phyloP scores from a whole-genome alignment of 2,888 invertebrate genomes.

The Sipha maydis region DNA sequence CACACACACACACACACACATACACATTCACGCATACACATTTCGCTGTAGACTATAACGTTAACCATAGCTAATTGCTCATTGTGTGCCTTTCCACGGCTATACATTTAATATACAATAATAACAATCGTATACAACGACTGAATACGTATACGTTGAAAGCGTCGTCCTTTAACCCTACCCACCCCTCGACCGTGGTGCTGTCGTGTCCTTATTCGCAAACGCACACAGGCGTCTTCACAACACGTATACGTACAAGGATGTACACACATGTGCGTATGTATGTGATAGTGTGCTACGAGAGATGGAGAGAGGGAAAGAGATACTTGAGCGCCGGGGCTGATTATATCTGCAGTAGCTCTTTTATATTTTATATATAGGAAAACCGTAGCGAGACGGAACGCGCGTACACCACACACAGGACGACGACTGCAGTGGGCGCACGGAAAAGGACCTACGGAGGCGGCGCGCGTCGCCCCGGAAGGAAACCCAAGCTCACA shows the following conservation, averaged over 20 bases:
- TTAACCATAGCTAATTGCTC: slow-evolving; percentile 54
- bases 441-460: background rate
- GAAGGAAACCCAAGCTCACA: slow-evolving; percentile 60
- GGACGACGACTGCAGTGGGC: background rate
- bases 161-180: background rate
- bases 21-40: background rate
- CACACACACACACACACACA: background rate
- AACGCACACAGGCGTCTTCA: background rate
- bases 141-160: background rate
- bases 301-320: background rate
- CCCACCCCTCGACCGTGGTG: background rate
- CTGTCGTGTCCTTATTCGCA: background rate
- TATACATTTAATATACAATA: background rate
- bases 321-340: background rate
- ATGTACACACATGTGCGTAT: background rate
- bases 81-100: slow-evolving; percentile 11
- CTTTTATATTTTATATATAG: slow-evolving; percentile 26
- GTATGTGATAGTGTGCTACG: background rate
- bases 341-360: slow-evolving; percentile 10
- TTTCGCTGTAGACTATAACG: background rate
- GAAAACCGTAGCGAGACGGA: slow-evolving; percentile 13
- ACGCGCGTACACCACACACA: background rate
- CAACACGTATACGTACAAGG: too few species aligned
- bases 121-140: background rate
- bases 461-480: slow-evolving; percentile 30